Base-by-base conservation (phyloP, 1,140 invertebrate species). In the Zaprionus ornatus region DNA sequence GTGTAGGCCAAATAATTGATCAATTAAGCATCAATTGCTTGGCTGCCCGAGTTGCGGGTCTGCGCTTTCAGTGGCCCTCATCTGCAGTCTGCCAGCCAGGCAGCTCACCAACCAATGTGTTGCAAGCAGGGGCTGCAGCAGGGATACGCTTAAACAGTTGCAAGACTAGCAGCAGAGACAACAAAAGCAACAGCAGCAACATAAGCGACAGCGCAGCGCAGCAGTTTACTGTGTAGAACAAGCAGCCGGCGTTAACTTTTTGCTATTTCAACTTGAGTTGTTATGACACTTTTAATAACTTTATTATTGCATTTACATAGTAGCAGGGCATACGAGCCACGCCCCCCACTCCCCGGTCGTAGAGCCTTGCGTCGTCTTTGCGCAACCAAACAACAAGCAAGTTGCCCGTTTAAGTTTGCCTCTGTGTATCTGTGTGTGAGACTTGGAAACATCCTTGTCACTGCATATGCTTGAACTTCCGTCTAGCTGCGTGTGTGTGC, bases 221-320 rank as follows among this genome's bases (percentile, higher is more conserved):
- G 64, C 73, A 65, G 55, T 66, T 54, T 15, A 52, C 65, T 77
- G 75, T 70, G 77, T 86, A 72, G 78, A 81, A 70, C 73, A 77
- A 82, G 68, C 68, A 87, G 79, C 83, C 88, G 74, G 73, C 79
- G 67, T 77, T 90, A 88, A 88, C 65, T 88, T 88, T 88, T 52
- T 77, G 84, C 84, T 90, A 88, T 90, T 88, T 84, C 84, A 88
- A 88, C 82, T 90, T 91, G 91, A 92, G 91, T 92, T 92, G 87
- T 92, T 92, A 92, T 92, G 91, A 92, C 91, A 92, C 91, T 92
- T 92, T 92, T 92, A 92, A 92, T 92, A 92, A 92, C 91, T 92
- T 92, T 92, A 92, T 92, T 92, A 92, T 92, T 92, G 82, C 91
- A 92, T 90, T 85, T 91, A 83, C 86, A 91, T 83, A 91, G 82